A percentile compares a stretch with the other conserved stretches of the same genome.
These are phyloP conservation scores for Gallirallus australis DNA, from an alignment of 2,797 vertebrate species.

Conservation along the genomic window DNA sequence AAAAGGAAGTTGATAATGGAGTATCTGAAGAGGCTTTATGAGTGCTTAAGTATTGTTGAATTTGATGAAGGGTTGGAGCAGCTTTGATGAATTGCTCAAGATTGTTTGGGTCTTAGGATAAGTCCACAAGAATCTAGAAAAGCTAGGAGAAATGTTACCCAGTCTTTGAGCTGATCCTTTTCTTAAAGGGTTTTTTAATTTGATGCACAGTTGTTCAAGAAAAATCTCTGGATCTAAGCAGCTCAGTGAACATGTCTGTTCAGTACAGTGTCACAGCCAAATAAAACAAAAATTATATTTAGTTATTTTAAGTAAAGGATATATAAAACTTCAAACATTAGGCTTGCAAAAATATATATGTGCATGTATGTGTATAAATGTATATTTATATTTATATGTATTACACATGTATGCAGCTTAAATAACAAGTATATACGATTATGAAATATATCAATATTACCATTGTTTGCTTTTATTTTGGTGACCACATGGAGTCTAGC, in stretches of 20 bases:
- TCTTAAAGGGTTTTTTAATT: constrained; percentile 1
- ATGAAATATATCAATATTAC: neutral
- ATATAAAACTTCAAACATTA: neutral
- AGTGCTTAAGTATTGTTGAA: neutral
- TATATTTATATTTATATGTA: neutral
- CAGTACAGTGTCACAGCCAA: neutral
- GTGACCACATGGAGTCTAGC: neutral
- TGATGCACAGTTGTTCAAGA: neutral
- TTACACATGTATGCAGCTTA: neutral
- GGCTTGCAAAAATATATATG: neutral
- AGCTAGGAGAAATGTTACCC: neutral
- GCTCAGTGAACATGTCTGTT: neutral
- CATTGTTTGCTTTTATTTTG: neutral
- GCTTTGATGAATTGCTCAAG: neutral
- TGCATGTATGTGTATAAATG: neutral
- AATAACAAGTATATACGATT: neutral
- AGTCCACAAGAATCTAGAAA: neutral
- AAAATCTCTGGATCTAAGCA: constrained; percentile 8
- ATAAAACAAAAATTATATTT: neutral
- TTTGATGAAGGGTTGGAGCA: neutral
- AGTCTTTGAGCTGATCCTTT: neutral
- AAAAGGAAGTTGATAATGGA: neutral
- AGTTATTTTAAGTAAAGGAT: neutral
- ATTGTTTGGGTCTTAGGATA: neutral
- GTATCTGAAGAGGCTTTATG: neutral